Evolutionary conservation across 1,140 invertebrate species (phyloP), one percentile per base, ranked within the genome.

Genomic region (Anoplolepis gracilipes): DNA sequence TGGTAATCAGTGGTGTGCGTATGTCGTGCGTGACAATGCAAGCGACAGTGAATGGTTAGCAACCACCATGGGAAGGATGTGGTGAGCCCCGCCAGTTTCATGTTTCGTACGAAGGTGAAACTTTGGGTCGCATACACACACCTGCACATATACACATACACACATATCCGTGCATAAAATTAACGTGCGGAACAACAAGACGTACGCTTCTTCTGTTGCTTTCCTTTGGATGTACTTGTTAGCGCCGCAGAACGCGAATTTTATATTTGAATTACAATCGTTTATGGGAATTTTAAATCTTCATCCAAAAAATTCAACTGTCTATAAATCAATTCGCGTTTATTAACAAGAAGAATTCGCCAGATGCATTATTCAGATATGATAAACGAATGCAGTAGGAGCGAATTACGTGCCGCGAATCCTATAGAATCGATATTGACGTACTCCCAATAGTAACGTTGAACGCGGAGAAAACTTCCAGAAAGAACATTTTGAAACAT

Each of bases 81-180:
- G 89, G 89, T 89, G 85, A 89, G 89, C 88, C 89, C 81, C 88
- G 57, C 81, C 25, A 90, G 89, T 90, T 90, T 90, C 89, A 62
- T 84, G 77, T 90, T 90, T 89, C 89, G 72, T 77, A 57, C 76
- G 36, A 88, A 88, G 87, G 82, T 81, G 81, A 85, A 87, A 79
- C 79, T 87, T 36, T 19, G 25, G 72, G 55, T 61, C 57, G 19
- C 53, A 30, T 55, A 86, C 22, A 49, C 53, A 67, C 53, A 82
- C 19, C 25, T 22, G 33, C 42, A 30, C 8, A 64, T 36, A 53
- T 19, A 33, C 30, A 33, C n/a, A 36, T 5, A 69, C 8, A 16
- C 6, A 16, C 46, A 22, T 59, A 10, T 13, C 33, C 49, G 33
- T 46, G 65, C 4, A 65, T 55, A 55, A n/a, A 84, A 84, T 77